Evolutionary conservation across 2,797 vertebrate genomes (phyloP), one percentile per base, ranked within the genome.

Genomic region (Chromis chromis): DNA sequence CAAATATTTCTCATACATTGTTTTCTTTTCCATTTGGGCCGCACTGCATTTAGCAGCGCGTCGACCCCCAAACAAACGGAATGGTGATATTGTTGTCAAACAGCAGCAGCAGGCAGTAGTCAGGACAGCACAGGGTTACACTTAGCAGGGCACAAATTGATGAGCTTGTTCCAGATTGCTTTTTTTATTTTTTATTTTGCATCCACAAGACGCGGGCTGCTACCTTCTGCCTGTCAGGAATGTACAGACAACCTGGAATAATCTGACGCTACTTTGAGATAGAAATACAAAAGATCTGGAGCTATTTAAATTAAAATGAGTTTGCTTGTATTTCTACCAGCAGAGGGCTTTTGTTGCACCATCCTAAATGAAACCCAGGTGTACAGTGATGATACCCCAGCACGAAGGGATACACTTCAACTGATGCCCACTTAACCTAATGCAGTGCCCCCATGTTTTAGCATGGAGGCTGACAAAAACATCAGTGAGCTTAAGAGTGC

Each of bases 71-170:
- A 81, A 88, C 79, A 88, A 91, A 92, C 70, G 94, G 94, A 96
- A 95, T 95, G 95, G 90, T 92, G 91, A 92, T 81, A 81, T 86
- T 88, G 84, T 91, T 84, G 84, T 85, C 83, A 82, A 88, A 87
- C 90, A 90, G 87, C 88, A 92, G 87, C 75, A 85, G 86, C 85
- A 88, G 91, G 87, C 90, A 94, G 91, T 90, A 92, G 89, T 91
- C 88, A 85, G 89, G 88, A 91, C 90, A 92, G 89, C 85, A 88
- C 81, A 84, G 86, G 85, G 89, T 79, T 81, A 87, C 88, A 88
- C 70, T 72, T 57, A 87, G 82, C 81, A 79, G 84, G 89, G 80
- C 62, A 81, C 58, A 70, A 60, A 82, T 57, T 73, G 62, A 77
- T 28, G 54, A 73, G 63, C 65, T 82, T 67, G 2, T 69, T 86